A percentile compares a stretch with the other conserved stretches of the same genome.
Evolutionary conservation across 2,888 invertebrate genomes (phyloP).

Genomic region (Himalopsyche anomala): DNA sequence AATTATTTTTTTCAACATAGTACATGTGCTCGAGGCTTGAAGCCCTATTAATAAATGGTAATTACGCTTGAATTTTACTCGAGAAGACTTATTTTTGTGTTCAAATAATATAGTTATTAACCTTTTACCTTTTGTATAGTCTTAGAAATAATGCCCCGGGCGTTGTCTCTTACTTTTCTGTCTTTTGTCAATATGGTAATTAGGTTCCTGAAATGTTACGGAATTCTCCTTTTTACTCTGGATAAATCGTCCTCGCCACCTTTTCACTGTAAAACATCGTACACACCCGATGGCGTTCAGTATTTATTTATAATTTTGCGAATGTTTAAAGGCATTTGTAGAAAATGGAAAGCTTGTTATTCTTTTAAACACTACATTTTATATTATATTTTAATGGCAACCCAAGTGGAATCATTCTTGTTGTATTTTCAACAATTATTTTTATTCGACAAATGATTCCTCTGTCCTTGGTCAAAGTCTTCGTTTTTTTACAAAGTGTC

Average conservation of each 20-base stretch:
- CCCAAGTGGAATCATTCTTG: no score
- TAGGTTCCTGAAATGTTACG: background rate
- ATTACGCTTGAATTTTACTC: background rate
- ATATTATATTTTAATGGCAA: no score
- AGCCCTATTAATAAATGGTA: background rate
- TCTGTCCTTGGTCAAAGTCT: no score
- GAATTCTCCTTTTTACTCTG: background rate
- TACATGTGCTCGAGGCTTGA: background rate
- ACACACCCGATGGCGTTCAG: no score
- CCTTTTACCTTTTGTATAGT: background rate
- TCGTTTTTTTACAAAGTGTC: no score
- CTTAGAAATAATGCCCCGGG: background rate
- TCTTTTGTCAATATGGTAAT: slow-evolving; percentile 11
- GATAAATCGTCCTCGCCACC: background rate
- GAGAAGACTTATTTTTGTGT: background rate
- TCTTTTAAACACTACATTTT: no score
- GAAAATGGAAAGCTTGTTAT: no score
- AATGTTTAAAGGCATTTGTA: no score
- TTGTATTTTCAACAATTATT: no score
- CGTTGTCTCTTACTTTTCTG: background rate
- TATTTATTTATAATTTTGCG: no score
- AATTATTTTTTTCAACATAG: no score
- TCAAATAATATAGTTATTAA: slow-evolving; percentile 1
- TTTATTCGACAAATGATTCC: no score
- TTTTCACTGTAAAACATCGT: background rate